Percentiles rank a stretch among this genome's conserved stretches.
Evolutionary conservation across 2,888 invertebrate species (phyloP).

Genomic region (Ectemnius lituratus): DNA sequence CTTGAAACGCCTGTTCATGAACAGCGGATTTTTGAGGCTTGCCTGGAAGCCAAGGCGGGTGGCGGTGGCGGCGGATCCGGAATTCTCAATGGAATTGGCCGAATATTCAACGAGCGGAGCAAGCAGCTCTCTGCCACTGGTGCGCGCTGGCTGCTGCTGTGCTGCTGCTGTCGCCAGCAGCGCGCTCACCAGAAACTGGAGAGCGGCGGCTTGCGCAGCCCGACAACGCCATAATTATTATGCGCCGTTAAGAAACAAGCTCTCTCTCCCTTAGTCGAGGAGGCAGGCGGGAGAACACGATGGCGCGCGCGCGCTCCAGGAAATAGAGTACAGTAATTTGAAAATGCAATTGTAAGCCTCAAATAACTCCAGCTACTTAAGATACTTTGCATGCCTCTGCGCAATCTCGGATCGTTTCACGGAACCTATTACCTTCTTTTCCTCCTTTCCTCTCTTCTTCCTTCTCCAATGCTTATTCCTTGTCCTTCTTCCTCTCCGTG

Average conservation of each 20-base stretch:
- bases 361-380: constrained; percentile 43
- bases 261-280: neutral
- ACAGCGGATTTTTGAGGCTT: constrained; percentile 49
- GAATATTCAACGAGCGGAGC: constrained; percentile 43
- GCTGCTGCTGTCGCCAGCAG: too few relatives aligned
- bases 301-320: neutral
- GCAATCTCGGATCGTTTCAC: constrained; percentile 41
- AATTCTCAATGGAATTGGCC: constrained; percentile 36
- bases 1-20: constrained; percentile 25
- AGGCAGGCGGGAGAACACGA: too few relatives aligned
- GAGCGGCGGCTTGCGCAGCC: neutral
- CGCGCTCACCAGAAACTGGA: too few relatives aligned
- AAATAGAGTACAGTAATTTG: constrained; percentile 46
- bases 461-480: neutral
- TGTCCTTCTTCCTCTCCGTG: too few relatives aligned
- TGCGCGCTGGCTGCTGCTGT: too few relatives aligned
- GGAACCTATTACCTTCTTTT: constrained; percentile 37
- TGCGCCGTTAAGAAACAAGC: constrained; percentile 52
- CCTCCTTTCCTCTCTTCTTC: neutral
- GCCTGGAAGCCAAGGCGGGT: neutral
- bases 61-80: constrained; percentile 5
- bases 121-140: constrained; percentile 40
- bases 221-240: constrained; percentile 54
- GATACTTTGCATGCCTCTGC: constrained; percentile 44
- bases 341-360: constrained; percentile 50